phyloP scores from a whole-genome alignment of 1,140 invertebrate genomes.

The Microvelia longipes region DNA sequence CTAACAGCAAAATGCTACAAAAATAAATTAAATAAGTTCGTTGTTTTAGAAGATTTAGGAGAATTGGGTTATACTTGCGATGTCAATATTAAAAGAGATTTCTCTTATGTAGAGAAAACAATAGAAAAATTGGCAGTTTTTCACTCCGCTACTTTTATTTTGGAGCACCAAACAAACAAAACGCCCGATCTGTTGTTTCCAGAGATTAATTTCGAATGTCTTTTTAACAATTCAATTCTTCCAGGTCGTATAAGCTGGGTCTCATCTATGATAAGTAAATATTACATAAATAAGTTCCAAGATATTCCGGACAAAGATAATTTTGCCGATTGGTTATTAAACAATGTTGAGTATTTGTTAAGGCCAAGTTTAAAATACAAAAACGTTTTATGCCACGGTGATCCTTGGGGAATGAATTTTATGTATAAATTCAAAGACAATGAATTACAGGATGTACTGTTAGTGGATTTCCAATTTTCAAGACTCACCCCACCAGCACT shows the following conservation, averaged over 20 bases:
- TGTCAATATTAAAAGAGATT: not conserved
- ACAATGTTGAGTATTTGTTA: not conserved
- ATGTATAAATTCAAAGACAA: not conserved
- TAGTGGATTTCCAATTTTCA: not conserved
- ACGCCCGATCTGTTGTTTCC: not conserved
- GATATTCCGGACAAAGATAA: not conserved
- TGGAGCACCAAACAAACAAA: not conserved
- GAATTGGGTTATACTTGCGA: not conserved
- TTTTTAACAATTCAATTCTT: not conserved
- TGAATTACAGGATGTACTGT: not conserved
- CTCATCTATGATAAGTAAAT: not conserved
- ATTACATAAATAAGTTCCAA: not conserved
- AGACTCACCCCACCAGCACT: not conserved
- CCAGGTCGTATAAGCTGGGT: not conserved
- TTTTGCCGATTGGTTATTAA: not conserved
- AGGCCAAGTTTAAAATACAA: not conserved
- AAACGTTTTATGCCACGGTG: not conserved
- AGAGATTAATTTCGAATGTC: not conserved
- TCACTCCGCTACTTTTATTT: not conserved
- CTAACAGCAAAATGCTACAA: not conserved
- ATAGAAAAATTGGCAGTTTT: not conserved
- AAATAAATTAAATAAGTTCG: not conserved
- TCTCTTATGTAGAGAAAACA: not conserved
- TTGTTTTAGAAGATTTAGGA: not conserved
- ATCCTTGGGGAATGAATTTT: not conserved